phyloP scores from a whole-genome alignment of 2,888 invertebrate genomes.

The Machimus rusticus region DNA sequence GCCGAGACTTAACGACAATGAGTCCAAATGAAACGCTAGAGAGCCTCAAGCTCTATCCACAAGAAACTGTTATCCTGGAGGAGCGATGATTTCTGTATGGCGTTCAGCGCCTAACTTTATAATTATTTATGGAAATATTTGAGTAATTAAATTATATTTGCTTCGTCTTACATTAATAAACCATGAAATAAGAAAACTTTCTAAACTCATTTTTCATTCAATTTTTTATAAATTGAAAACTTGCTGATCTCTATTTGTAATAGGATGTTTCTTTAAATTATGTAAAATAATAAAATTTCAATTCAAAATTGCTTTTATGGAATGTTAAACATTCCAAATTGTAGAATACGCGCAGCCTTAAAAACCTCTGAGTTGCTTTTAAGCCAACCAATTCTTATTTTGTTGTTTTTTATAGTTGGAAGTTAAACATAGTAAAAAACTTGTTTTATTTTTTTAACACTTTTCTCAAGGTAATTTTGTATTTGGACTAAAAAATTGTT shows the following conservation, averaged over 20 bases:
- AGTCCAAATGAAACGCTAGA: constrained; percentile 78
- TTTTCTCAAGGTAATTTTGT: too few relatives aligned
- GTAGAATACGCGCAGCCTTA: not conserved
- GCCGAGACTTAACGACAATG: constrained; percentile 85
- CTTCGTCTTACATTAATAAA: constrained; percentile 32
- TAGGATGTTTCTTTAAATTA: not conserved
- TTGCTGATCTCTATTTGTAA: not conserved
- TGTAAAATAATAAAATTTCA: not conserved
- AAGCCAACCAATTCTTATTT: not conserved
- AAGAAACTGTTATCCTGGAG: constrained; percentile 94
- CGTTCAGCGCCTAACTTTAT: constrained; percentile 6
- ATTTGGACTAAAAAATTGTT: too few relatives aligned
- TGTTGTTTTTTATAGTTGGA: not conserved
- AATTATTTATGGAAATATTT: constrained; percentile 14
- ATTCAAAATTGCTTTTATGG: not conserved
- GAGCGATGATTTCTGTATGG: constrained; percentile 75
- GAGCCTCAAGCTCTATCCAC: constrained; percentile 86
- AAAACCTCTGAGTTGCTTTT: not conserved
- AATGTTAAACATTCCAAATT: not conserved
- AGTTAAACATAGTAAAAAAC: not conserved
- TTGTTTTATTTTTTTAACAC: too few relatives aligned
- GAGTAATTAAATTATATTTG: constrained; percentile 40
- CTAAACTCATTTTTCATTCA: constrained; percentile 6
- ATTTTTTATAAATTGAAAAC: not conserved
- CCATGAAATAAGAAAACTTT: constrained; percentile 34